A percentile compares a stretch with the other conserved stretches of the same genome.
phyloP scores from a whole-genome alignment of 2,888 invertebrate genomes.

The Eristalinus sepulchralis region DNA sequence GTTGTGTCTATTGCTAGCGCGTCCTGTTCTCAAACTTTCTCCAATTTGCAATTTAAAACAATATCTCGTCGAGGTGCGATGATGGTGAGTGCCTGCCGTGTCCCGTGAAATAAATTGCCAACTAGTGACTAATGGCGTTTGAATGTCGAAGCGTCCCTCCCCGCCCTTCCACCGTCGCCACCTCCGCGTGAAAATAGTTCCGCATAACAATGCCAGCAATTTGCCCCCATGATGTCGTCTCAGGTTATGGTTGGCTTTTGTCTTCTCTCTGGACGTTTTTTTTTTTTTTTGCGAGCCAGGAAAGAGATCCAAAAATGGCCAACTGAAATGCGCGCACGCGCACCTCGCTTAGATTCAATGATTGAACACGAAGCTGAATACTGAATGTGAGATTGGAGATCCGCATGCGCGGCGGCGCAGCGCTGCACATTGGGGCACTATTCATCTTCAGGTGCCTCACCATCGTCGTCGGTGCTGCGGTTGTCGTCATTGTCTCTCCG shows the following conservation, averaged over 20 bases:
- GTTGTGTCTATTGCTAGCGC: no score
- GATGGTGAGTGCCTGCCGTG: slow-evolving; percentile 6
- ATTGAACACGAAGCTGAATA: slow-evolving; percentile 70
- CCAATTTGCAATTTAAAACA: slow-evolving; percentile 71
- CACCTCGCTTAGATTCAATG: slow-evolving; percentile 69
- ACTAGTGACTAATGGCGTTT: slow-evolving; percentile 69
- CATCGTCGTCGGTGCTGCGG: slow-evolving; percentile 54
- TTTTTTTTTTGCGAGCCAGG: not conserved
- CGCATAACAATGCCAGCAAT: slow-evolving; percentile 68
- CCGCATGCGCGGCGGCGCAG: not conserved
- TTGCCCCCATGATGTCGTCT: slow-evolving; percentile 38
- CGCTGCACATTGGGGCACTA: not conserved
- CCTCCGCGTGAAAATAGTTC: slow-evolving; percentile 63
- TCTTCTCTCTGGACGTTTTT: slow-evolving; percentile 2
- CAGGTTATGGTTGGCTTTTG: slow-evolving; percentile 6
- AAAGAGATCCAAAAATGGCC: slow-evolving; percentile 58
- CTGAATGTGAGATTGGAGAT: not conserved
- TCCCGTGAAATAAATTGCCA: slow-evolving; percentile 67
- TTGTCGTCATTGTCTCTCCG: slow-evolving; percentile 6
- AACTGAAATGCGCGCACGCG: slow-evolving; percentile 69
- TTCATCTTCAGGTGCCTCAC: not conserved
- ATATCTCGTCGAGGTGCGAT: slow-evolving; percentile 59
- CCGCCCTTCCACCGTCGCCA: not conserved
- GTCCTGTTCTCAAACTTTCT: slow-evolving; percentile 60
- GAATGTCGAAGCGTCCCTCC: not conserved